Evolutionary conservation across 2,888 invertebrate genomes (phyloP).

Genomic region (Apotomis betuletana): DNA sequence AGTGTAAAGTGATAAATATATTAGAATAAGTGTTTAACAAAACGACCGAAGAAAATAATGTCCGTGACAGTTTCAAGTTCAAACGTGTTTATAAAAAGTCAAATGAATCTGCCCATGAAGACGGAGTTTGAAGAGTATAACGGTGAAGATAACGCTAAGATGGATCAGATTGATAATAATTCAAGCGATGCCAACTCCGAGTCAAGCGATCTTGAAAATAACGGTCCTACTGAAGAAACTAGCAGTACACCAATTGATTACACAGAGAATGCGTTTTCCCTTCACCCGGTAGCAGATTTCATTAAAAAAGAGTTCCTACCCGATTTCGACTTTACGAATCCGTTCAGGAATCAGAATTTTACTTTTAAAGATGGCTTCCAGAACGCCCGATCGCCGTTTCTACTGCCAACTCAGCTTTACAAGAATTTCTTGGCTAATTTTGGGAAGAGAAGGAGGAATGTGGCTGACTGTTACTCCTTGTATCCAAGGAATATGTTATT

Average conservation of each 20-base stretch:
- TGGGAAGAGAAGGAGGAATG: constrained; percentile 75
- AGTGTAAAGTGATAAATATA: constrained; percentile 49
- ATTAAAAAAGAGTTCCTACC: constrained; percentile 81
- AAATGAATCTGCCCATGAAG: constrained; percentile 76
- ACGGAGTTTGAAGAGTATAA: constrained; percentile 73
- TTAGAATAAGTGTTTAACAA: constrained; percentile 42
- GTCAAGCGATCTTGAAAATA: constrained; percentile 74
- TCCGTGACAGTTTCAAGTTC: constrained; percentile 74
- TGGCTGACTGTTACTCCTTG: constrained; percentile 76
- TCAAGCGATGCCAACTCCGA: constrained; percentile 76
- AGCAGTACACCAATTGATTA: constrained; percentile 69
- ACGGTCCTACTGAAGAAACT: constrained; percentile 63
- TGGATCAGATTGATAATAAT: constrained; percentile 68
- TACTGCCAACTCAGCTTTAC: constrained; percentile 90
- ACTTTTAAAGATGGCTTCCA: constrained; percentile 73
- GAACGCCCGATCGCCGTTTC: constrained; percentile 77
- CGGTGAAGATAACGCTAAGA: constrained; percentile 61
- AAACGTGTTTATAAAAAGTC: constrained; percentile 72
- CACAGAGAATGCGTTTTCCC: constrained; percentile 69
- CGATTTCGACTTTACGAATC: constrained; percentile 74
- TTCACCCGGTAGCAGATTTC: constrained; percentile 77
- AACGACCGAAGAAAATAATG: constrained; percentile 60
- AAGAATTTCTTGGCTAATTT: constrained; percentile 89
- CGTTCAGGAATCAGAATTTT: constrained; percentile 73
- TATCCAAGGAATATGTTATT: constrained; percentile 84